These are phyloP conservation scores for Platichthys stellatus DNA, from an alignment of 2,113 vertebrate genomes.

Conservation along the genomic window DNA sequence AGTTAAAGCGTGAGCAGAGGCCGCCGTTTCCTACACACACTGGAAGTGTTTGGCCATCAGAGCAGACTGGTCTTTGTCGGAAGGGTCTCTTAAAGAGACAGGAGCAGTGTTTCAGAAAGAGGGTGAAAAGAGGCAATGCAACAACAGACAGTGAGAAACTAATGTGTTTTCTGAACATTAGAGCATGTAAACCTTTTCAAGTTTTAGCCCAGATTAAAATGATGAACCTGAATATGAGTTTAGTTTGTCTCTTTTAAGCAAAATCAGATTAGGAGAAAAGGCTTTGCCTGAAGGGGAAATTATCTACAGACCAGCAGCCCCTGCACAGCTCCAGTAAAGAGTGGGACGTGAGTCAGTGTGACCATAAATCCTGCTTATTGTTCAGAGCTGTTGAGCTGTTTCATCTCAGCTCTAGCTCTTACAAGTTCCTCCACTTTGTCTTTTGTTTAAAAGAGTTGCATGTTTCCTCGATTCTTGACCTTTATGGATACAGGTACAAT, in stretches of 20 bases:
- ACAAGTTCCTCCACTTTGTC: constrained; percentile 5
- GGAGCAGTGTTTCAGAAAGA: background rate
- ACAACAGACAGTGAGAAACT: background rate
- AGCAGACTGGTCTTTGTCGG: no score
- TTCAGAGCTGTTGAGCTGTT: constrained; percentile 24
- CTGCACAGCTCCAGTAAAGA: background rate
- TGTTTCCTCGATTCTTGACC: constrained; percentile 6
- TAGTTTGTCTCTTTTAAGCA: background rate
- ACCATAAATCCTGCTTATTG: constrained; percentile 31
- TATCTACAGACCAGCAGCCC: constrained; percentile 7
- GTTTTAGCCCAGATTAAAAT: background rate
- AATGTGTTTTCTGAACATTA: no score
- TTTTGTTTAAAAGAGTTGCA: constrained; percentile 8
- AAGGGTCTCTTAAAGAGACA: background rate
- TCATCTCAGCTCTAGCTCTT: constrained; percentile 24
- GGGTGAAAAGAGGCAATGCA: background rate
- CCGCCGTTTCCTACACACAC: no score
- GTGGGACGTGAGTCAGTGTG: background rate
- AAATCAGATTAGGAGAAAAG: constrained; percentile 31
- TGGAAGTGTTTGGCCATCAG: no score
- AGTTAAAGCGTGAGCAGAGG: no score
- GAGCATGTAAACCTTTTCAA: background rate
- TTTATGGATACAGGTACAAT: background rate
- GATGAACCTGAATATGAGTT: background rate
- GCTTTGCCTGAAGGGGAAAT: constrained; percentile 16